A percentile compares a stretch with the other conserved stretches of the same genome.
These are phyloP conservation scores for Ceratitis capitata DNA, from an alignment of 1,140 invertebrate species.

Conservation along the genomic window DNA sequence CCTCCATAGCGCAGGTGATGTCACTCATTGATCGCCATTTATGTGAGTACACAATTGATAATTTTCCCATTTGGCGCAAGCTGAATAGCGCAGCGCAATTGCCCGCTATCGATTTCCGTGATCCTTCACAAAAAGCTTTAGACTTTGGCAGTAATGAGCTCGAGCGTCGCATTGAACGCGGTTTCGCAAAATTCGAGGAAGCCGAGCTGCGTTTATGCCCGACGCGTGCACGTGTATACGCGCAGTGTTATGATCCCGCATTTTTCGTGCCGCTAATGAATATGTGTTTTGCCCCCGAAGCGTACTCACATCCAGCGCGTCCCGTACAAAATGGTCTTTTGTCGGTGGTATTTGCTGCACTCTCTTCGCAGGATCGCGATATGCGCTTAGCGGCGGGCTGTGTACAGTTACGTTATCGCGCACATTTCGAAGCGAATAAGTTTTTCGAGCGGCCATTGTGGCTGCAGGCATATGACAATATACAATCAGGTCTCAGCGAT, in stretches of 20 bases:
- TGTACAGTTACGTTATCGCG: constrained; percentile 71
- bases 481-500: constrained; percentile 67
- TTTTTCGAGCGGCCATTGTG: constrained; percentile 66
- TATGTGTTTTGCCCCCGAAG: constrained; percentile 68
- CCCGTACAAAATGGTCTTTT: constrained; percentile 73
- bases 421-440: constrained; percentile 63
- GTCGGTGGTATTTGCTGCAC: constrained; percentile 69
- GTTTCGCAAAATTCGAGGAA: constrained; percentile 42
- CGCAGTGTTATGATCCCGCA: constrained; percentile 73
- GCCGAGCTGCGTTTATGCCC: constrained; percentile 53
- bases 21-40: constrained; percentile 73
- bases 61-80: constrained; percentile 71
- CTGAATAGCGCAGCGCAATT: constrained; percentile 55
- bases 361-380: constrained; percentile 69
- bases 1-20: constrained; percentile 76
- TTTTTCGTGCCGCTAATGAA: constrained; percentile 76
- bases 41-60: constrained; percentile 74
- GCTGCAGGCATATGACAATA: constrained; percentile 65
- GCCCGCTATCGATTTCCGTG: constrained; percentile 50
- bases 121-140: constrained; percentile 45
- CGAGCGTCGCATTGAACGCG: constrained; percentile 53
- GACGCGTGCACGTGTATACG: constrained; percentile 52
- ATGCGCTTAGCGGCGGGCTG: constrained; percentile 72
- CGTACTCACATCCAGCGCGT: constrained; percentile 70
- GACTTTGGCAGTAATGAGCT: constrained; percentile 54